Evolutionary conservation across 2,797 vertebrate species (phyloP).

Genomic region (Amblyopsis hoosieri): DNA sequence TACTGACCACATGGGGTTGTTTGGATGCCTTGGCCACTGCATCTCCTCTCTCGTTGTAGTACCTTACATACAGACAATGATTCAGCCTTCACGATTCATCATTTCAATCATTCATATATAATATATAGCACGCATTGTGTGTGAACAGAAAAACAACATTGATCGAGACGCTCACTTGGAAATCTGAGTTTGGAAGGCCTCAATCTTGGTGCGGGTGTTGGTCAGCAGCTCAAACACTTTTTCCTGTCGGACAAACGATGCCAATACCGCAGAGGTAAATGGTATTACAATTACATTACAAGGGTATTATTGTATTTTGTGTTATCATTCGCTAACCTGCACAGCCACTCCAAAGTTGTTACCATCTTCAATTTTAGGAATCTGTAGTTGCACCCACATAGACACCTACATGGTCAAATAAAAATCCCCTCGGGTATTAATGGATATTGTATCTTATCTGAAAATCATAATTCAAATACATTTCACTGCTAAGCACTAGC

Average conservation of each 20-base stretch:
- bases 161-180: slow-evolving; percentile 80
- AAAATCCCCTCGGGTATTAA: not conserved
- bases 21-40: slow-evolving; percentile 90
- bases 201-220: slow-evolving; percentile 85
- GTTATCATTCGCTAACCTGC: slow-evolving; percentile 75
- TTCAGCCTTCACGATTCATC: not conserved
- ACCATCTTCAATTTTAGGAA: slow-evolving; percentile 90
- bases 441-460: no score
- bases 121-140: not conserved
- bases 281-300: no score
- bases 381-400: slow-evolving; percentile 90
- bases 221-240: slow-evolving; percentile 92
- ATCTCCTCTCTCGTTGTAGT: slow-evolving; percentile 89
- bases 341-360: slow-evolving; percentile 94
- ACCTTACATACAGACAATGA: slow-evolving; percentile 68
- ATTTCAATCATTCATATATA: not conserved
- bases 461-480: no score
- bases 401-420: slow-evolving; percentile 77
- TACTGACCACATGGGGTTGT: slow-evolving; percentile 86
- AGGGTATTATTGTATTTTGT: no score
- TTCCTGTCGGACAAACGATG: slow-evolving; percentile 72
- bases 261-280: not conserved
- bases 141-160: not conserved
- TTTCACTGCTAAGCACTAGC: no score
- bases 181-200: slow-evolving; percentile 88